A percentile compares a stretch with the other conserved stretches of the same genome.
These are phyloP conservation scores for Physella acuta DNA, from an alignment of 1,140 invertebrate genomes.

Conservation along the genomic window DNA sequence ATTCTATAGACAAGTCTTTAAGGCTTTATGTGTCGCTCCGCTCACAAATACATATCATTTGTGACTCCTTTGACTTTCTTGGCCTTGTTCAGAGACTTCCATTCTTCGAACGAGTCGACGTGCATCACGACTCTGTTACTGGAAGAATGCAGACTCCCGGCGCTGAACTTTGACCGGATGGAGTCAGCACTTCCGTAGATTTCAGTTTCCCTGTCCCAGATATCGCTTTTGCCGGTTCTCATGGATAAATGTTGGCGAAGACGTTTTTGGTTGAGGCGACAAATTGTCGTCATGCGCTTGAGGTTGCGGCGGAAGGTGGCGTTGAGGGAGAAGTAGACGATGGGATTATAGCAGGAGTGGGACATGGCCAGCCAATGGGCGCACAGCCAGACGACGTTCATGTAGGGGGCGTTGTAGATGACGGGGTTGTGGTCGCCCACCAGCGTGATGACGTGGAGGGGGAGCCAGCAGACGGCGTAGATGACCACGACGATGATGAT, in stretches of 20 bases:
- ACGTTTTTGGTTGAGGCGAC: conserved; percentile 18
- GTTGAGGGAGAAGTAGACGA: conserved; percentile 93
- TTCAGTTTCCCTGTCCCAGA: not conserved
- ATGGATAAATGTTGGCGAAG: not conserved
- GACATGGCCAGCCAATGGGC: conserved; percentile 86
- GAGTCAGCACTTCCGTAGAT: conserved; percentile 7
- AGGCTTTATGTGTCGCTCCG: too few species aligned
- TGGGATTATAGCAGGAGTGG: conserved; percentile 87
- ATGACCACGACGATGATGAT: conserved; percentile 87
- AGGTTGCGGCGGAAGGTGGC: conserved; percentile 70
- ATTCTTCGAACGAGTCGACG: not conserved
- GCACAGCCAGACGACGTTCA: conserved; percentile 47
- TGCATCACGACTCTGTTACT: not conserved
- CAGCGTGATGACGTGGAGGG: conserved; percentile 71
- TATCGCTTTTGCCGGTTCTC: not conserved
- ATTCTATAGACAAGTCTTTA: too few species aligned
- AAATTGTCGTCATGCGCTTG: conserved; percentile 36
- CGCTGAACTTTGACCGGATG: not conserved
- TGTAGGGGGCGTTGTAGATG: conserved; percentile 62
- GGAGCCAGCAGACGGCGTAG: conserved; percentile 85
- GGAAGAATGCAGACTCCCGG: not conserved
- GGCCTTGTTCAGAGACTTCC: not conserved
- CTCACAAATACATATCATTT: not conserved
- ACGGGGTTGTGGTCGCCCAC: conserved; percentile 55
- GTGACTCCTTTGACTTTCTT: not conserved